These are phyloP conservation scores for Catostomus latipinnis DNA, from an alignment of 2,797 vertebrate species.

Conservation along the genomic window DNA sequence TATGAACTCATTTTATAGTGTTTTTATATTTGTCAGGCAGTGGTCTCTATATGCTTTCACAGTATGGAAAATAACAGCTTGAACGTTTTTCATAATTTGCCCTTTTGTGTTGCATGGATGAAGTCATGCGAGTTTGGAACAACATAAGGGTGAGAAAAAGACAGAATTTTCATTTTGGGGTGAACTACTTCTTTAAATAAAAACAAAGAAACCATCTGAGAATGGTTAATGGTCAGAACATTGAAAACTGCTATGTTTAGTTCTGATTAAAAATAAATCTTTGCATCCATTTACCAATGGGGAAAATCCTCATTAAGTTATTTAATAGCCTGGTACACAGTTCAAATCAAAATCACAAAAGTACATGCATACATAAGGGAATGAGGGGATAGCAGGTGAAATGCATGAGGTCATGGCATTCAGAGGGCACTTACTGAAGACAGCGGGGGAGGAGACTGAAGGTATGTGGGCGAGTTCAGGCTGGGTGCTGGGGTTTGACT, in stretches of 20 bases:
- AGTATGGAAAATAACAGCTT: no score
- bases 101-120: no score
- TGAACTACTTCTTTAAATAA: neutral
- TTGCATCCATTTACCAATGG: no score
- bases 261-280: neutral
- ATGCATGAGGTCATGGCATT: slow-evolving; percentile 4
- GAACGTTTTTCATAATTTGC: no score
- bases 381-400: slow-evolving; percentile 22
- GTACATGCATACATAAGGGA: slow-evolving; percentile 10
- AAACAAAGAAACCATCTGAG: neutral
- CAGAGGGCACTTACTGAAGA: slow-evolving; percentile 76
- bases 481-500: slow-evolving; percentile 73
- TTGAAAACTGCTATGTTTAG: neutral
- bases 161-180: neutral
- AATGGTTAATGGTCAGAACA: neutral
- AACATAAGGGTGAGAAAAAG: neutral
- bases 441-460: slow-evolving; percentile 72
- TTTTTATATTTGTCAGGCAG: no score
- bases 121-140: no score
- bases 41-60: no score
- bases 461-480: slow-evolving; percentile 66
- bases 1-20: no score
- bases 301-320: neutral
- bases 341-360: neutral
- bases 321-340: neutral